Conservation (phyloP, 1,140 invertebrate species). For the Rhopalosiphum padi region DNA sequence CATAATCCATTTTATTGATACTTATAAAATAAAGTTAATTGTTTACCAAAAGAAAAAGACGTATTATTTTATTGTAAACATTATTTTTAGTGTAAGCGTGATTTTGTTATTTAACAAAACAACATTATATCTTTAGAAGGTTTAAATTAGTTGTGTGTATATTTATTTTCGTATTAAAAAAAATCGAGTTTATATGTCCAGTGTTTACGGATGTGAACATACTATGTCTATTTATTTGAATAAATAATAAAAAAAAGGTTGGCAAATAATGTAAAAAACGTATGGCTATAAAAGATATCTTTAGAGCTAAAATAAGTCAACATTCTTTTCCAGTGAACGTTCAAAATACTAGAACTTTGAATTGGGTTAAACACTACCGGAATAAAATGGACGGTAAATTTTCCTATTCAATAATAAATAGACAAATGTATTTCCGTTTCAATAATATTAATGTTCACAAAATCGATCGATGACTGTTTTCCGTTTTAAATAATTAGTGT, state of each 20-base stretch:
- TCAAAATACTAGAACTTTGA: not conserved
- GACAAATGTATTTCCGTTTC: not conserved
- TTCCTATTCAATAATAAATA: not conserved
- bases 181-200: not conserved
- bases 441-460: not conserved
- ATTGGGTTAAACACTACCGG: not conserved
- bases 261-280: not conserved
- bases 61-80: not conserved
- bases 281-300: not conserved
- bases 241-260: not conserved
- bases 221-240: not conserved
- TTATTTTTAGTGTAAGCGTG: not conserved
- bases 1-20: not conserved
- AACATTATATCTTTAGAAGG: not conserved
- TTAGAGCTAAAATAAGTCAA: not conserved
- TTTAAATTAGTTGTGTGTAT: not conserved
- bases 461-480: not conserved
- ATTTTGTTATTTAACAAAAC: not conserved
- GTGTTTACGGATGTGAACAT: not conserved
- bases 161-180: not conserved
- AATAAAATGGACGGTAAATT: not conserved
- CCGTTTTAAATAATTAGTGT: not conserved
- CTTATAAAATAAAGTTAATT: not conserved
- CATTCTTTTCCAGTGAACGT: not conserved
- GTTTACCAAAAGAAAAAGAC: not conserved